Base-by-base conservation (phyloP, 2,888 invertebrate genomes). In the Hipparchia semele region DNA sequence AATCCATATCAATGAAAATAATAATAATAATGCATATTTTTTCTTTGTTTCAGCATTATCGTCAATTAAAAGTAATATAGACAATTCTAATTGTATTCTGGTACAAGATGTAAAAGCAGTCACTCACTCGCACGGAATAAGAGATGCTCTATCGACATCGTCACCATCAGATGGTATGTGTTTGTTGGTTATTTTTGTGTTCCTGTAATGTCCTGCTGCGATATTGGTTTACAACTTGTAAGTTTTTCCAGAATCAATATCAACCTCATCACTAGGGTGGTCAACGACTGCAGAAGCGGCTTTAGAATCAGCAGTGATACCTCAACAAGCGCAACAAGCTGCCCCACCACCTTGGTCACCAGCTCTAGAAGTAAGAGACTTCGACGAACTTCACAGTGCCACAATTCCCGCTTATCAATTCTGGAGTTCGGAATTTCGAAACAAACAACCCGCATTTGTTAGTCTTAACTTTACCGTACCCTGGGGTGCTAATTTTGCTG, bases 401-500 rank as follows among this genome's bases (percentile, higher is more conserved):
- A 96, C 96, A 77, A 97, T 98, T 89, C 97, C 97, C 84, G 97
- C 98, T 82, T 98, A 97, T 92, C 97, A 98, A 88, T 98, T 98
- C 91, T 98, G 98, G 98, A 98, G 98, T 91, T 96, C 98, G 77
- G 98, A 98, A 94, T 98, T 98, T 89, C 96, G 97, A 80, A 98
- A 97, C 94, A 98, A 98, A 90, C 97, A 98, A 90, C 97, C 97
- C 77, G 97, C 97, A 77, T 98, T 97, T 87, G 97, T 98, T 85
- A 95, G 97, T 82, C 95, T 98, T 91, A 98, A 98, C 92, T 96
- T 98, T 86, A 98, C 98, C 74, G 95, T 98, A 82, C 98, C 98
- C 62, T 98, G 98, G 97, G 98, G 98, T 81, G 97, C 98, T 69
- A 98, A 98, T 92, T 98, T 99, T 85, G 99, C 99, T 68, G 97